These are phyloP conservation scores for Python bivittatus DNA, from an alignment of 2,113 vertebrate species.

Conservation along the genomic window DNA sequence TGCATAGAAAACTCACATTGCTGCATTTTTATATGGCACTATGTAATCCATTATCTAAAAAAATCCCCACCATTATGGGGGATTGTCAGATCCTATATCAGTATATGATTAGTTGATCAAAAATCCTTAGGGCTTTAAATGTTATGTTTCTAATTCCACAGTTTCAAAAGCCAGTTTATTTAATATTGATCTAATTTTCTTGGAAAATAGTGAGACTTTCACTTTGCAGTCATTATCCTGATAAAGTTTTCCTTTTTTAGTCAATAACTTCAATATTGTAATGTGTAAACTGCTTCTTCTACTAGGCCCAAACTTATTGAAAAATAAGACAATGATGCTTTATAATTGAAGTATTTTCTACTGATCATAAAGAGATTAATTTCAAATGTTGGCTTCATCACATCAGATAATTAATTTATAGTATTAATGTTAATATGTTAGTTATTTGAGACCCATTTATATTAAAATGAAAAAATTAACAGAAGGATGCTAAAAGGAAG, in stretches of 20 bases:
- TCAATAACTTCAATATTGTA: conserved; percentile 8
- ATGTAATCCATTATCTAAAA: conserved; percentile 38
- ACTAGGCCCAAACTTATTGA: conserved; percentile 17
- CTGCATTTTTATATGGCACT: conserved; percentile 54
- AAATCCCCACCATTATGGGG: not conserved
- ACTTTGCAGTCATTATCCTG: conserved; percentile 41
- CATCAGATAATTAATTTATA: conserved; percentile 2
- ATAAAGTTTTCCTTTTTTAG: conserved; percentile 18
- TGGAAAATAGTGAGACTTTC: conserved; percentile 26
- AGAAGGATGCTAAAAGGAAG: conserved; percentile 51
- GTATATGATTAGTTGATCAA: conserved; percentile 45
- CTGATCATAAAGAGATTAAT: not conserved
- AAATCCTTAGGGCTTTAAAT: conserved; percentile 60
- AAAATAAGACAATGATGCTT: conserved; percentile 30
- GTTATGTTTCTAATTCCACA: conserved; percentile 25
- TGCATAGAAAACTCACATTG: conserved; percentile 51
- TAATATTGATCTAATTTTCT: conserved; percentile 45
- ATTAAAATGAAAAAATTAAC: conserved; percentile 50
- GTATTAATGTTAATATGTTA: conserved; percentile 50
- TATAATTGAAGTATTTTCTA: conserved; percentile 12
- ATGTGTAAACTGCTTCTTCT: conserved; percentile 33
- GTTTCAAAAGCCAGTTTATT: conserved; percentile 40
- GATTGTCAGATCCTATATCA: conserved; percentile 43
- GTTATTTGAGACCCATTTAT: conserved; percentile 53
- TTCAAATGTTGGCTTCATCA: conserved; percentile 24